Conservation (phyloP, 2,797 vertebrate species). For the Girardinus metallicus region DNA sequence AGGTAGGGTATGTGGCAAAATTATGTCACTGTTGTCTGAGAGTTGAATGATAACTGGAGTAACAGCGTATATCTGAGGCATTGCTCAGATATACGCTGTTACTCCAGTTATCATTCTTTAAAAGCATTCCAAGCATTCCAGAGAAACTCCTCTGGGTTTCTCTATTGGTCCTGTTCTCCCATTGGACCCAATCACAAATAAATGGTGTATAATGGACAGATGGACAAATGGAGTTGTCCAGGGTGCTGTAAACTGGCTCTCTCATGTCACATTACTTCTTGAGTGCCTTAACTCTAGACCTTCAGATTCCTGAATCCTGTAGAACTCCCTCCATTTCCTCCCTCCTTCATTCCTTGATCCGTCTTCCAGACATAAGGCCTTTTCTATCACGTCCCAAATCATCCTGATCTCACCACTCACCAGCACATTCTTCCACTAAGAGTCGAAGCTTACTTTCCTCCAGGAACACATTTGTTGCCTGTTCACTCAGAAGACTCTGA, state of each 20-base stretch:
- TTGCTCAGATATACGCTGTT: not conserved
- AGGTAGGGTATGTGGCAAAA: not conserved
- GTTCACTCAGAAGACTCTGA: not conserved
- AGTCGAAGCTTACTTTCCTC: not conserved
- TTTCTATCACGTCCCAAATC: not conserved
- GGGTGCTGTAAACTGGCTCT: not conserved
- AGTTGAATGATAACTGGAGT: no score
- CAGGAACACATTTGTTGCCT: not conserved
- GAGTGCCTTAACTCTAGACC: not conserved
- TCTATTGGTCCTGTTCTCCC: not conserved
- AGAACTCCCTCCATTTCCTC: not conserved
- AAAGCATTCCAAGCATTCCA: no score
- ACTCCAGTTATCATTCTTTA: no score
- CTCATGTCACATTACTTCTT: not conserved
- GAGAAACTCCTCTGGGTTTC: no score
- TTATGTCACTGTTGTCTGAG: not conserved
- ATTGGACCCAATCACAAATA: not conserved
- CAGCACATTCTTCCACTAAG: not conserved
- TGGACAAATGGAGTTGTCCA: not conserved
- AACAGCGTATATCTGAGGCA: not conserved
- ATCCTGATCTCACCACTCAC: not conserved
- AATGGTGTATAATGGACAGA: not conserved
- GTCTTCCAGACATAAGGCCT: not conserved
- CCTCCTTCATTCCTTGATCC: not conserved
- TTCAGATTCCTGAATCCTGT: not conserved